These are phyloP conservation scores for Caenorhabditis elegans DNA, from an alignment of 1,140 invertebrate genomes.

Conservation along the genomic window DNA sequence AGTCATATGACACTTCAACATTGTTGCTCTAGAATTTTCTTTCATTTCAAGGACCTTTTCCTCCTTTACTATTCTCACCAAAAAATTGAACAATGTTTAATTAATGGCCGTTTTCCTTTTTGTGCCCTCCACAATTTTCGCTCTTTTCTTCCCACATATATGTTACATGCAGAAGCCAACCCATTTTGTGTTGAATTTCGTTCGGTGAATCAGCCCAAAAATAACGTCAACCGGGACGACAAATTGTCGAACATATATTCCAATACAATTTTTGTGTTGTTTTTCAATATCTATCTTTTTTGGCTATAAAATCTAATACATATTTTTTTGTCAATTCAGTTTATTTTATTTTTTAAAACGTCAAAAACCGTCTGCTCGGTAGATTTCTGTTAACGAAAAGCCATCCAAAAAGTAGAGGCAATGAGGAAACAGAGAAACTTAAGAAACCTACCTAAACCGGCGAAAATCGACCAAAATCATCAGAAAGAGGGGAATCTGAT, in stretches of 20 bases:
- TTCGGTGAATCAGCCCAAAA: constrained; percentile 10
- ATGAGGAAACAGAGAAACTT: neutral
- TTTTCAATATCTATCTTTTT: neutral
- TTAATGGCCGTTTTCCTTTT: neutral
- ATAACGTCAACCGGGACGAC: neutral
- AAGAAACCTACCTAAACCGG: neutral
- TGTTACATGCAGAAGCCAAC: constrained; percentile 2
- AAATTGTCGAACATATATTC: neutral
- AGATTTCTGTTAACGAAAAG: neutral
- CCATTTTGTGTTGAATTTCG: neutral
- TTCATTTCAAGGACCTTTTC: neutral
- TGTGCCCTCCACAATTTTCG: neutral
- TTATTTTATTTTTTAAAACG: neutral
- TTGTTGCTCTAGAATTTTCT: too few relatives aligned
- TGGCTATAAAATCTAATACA: too few relatives aligned
- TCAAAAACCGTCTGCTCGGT: neutral
- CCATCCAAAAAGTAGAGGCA: neutral
- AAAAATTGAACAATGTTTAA: constrained; percentile 29
- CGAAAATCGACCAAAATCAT: neutral
- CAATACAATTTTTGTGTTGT: neutral
- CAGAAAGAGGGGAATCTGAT: neutral
- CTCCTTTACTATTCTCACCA: neutral
- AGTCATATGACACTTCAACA: too few relatives aligned
- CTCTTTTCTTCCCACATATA: neutral
- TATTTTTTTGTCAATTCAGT: too few relatives aligned